Conservation (phyloP, 2,113 vertebrate genomes). For the Neolamprologus longior region DNA sequence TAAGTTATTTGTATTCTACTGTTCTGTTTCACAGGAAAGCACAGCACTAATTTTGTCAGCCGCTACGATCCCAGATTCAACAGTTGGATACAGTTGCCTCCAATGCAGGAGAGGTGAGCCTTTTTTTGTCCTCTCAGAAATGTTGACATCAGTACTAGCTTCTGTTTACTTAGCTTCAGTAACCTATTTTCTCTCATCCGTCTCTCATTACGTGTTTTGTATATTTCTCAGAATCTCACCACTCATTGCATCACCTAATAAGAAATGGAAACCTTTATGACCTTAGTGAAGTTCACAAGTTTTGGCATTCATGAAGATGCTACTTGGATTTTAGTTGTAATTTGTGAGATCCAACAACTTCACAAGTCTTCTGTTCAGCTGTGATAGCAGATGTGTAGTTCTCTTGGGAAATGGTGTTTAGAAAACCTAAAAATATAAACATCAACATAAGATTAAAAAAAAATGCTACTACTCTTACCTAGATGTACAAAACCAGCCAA, state of each 20-base stretch:
- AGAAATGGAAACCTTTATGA: neutral
- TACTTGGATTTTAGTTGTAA: neutral
- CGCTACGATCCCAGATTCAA: slow-evolving; percentile 99
- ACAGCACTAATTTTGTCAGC: slow-evolving; percentile 98
- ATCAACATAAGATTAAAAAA: neutral
- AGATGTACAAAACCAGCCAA: neutral
- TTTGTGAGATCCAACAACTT: neutral
- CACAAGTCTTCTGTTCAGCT: neutral
- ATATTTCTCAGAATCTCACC: neutral
- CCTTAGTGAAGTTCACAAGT: neutral
- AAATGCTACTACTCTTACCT: neutral
- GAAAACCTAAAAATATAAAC: neutral
- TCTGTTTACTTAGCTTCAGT: neutral
- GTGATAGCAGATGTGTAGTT: neutral
- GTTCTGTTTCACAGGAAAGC: slow-evolving; percentile 81
- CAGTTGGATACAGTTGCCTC: slow-evolving; percentile 98
- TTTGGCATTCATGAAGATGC: neutral
- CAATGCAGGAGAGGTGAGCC: slow-evolving; percentile 96
- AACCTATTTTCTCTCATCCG: neutral
- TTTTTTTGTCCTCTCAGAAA: neutral
- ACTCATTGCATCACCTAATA: neutral
- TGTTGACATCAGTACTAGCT: neutral
- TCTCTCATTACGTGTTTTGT: neutral
- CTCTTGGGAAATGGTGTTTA: neutral
- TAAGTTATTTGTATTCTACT: neutral